phyloP scores from a whole-genome alignment of 2,888 invertebrate species.

The Caenorhabditis zanzibari region DNA sequence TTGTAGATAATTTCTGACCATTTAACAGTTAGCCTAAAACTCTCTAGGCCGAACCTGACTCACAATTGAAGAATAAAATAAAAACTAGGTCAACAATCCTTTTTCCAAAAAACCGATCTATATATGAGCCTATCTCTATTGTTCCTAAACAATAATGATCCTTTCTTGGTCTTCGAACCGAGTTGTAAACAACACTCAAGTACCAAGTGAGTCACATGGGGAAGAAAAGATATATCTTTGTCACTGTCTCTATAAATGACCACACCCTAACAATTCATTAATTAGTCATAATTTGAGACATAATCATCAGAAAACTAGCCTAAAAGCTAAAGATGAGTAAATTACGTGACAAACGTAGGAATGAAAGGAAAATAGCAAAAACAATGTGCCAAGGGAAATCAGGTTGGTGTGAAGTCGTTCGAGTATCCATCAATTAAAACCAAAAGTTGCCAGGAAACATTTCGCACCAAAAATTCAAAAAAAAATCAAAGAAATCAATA shows the following conservation, averaged over 20 bases:
- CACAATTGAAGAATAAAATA: neutral
- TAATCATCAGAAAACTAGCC: too few species aligned
- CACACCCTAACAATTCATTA: constrained; percentile 7
- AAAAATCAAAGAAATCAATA: constrained; percentile 29
- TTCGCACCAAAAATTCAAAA: neutral
- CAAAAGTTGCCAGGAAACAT: neutral
- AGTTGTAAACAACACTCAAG: constrained; percentile 43
- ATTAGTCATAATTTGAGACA: neutral
- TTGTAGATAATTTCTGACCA: too few species aligned
- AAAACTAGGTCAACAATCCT: neutral
- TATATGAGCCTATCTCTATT: constrained; percentile 6
- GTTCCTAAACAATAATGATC: constrained; percentile 9
- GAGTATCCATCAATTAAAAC: neutral
- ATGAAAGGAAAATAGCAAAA: too few species aligned
- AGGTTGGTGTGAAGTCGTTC: too few species aligned
- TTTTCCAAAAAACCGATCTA: neutral
- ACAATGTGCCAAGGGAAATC: too few species aligned
- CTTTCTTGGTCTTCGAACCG: constrained; percentile 5
- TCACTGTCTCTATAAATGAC: constrained; percentile 5
- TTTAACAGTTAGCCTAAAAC: too few species aligned
- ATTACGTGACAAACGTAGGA: too few species aligned
- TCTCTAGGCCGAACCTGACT: neutral
- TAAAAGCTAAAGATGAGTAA: too few species aligned
- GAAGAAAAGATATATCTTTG: constrained; percentile 1
- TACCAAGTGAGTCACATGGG: constrained; percentile 37